A percentile compares a stretch with the other conserved stretches of the same genome.
phyloP scores from a whole-genome alignment of 1,140 invertebrate genomes.

The Drosophila takahashii region DNA sequence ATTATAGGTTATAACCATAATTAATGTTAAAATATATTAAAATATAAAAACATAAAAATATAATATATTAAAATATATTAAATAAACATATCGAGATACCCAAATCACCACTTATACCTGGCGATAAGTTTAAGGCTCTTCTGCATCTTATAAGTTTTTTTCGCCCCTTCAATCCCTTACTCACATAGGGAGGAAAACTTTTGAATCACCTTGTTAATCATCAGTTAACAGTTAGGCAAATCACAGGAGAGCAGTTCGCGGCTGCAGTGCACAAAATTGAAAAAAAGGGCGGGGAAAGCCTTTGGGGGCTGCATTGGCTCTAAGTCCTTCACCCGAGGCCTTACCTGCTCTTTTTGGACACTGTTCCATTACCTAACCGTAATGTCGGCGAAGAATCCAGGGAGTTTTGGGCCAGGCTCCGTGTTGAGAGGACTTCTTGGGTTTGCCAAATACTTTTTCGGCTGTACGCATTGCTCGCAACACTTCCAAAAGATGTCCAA shows the following conservation, averaged over 20 bases:
- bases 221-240: neutral
- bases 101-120: slow-evolving; percentile 20
- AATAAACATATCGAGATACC: too few species aligned
- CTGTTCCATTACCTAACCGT: slow-evolving; percentile 97
- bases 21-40: too few species aligned
- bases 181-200: slow-evolving; percentile 9
- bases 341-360: slow-evolving; percentile 96
- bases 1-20: neutral
- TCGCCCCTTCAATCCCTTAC: slow-evolving; percentile 18
- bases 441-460: slow-evolving; percentile 96
- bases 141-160: slow-evolving; percentile 18
- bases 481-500: slow-evolving; percentile 93
- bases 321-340: slow-evolving; percentile 90
- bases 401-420: slow-evolving; percentile 85
- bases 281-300: slow-evolving; percentile 3
- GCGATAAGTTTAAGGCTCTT: slow-evolving; percentile 17
- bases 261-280: neutral
- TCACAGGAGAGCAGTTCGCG: slow-evolving; percentile 5
- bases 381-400: slow-evolving; percentile 87
- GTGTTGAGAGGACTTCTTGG: slow-evolving; percentile 92
- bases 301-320: slow-evolving; percentile 88
- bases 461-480: slow-evolving; percentile 93
- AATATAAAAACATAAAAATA: too few species aligned
- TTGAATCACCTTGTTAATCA: slow-evolving; percentile 3
- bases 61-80: too few species aligned